Percentiles rank a stretch among this genome's conserved stretches.
Evolutionary conservation across 2,888 invertebrate species (phyloP).

Genomic region (Tenthredo livida): DNA sequence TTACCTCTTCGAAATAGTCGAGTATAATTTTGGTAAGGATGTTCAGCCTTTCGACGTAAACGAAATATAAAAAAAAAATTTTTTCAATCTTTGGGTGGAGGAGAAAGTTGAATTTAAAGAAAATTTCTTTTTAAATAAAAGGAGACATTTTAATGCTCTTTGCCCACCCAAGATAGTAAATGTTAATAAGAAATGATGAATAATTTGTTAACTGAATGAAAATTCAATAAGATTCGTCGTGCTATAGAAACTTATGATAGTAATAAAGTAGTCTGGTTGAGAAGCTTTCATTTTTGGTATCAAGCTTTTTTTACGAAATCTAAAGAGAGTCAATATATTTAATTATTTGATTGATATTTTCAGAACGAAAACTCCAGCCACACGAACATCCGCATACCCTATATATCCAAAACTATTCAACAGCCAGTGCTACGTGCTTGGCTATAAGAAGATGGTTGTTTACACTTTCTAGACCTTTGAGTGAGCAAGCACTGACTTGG

Average conservation of each 20-base stretch:
- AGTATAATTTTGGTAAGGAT: constrained; percentile 94
- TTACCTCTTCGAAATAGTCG: constrained; percentile 97
- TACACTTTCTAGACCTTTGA: constrained; percentile 85
- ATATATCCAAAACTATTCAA: constrained; percentile 99
- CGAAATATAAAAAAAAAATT: too few species aligned
- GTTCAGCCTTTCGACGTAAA: too few species aligned
- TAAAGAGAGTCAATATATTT: neutral
- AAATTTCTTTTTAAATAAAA: too few species aligned
- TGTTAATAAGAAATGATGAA: too few species aligned
- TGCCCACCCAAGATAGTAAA: too few species aligned
- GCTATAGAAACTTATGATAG: neutral
- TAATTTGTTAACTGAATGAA: too few species aligned
- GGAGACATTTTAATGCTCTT: too few species aligned
- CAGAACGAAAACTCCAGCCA: constrained; percentile 95
- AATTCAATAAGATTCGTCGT: neutral
- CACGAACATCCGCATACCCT: constrained; percentile 98
- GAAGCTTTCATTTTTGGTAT: neutral
- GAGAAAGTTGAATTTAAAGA: too few species aligned
- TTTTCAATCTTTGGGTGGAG: too few species aligned
- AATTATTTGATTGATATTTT: constrained; percentile 63
- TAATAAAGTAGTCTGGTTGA: too few species aligned
- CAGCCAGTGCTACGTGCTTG: constrained; percentile 97
- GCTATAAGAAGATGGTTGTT: constrained; percentile 94
- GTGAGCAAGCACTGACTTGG: constrained; percentile 88
- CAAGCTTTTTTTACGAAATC: neutral